phyloP scores from a whole-genome alignment of 2,797 vertebrate species.

The Crocidura indochinensis region DNA sequence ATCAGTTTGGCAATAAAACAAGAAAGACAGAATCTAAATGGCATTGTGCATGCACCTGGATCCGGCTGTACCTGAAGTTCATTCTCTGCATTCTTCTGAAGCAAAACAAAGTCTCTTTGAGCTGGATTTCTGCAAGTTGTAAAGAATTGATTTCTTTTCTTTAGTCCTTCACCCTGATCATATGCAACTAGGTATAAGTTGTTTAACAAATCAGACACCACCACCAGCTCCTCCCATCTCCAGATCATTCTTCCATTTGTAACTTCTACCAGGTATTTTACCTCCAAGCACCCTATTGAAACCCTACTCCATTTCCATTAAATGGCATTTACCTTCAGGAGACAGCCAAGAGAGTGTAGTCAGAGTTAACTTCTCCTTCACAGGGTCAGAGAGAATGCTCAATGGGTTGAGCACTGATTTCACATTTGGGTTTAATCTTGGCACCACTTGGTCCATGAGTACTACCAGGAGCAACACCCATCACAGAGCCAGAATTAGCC shows the following conservation, averaged over 20 bases:
- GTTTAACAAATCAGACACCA: neutral
- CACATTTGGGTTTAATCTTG: too few species aligned
- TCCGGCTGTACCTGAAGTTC: constrained; percentile 58
- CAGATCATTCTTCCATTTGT: neutral
- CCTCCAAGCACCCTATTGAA: neutral
- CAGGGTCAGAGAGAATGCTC: too few species aligned
- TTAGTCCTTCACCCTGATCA: neutral
- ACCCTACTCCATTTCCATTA: neutral
- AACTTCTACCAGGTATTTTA: neutral
- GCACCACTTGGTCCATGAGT: too few species aligned
- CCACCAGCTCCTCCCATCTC: too few species aligned
- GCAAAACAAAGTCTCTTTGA: constrained; percentile 3
- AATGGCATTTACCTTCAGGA: neutral
- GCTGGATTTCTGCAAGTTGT: neutral
- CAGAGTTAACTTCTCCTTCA: too few species aligned
- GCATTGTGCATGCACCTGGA: neutral
- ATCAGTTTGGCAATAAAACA: neutral
- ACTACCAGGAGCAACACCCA: too few species aligned
- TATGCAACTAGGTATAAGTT: neutral
- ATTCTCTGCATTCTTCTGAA: neutral
- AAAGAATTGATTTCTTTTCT: neutral
- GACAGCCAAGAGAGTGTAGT: too few species aligned
- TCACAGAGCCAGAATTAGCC: too few species aligned
- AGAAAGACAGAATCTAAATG: neutral
- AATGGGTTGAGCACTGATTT: too few species aligned